Percentiles rank a stretch among this genome's conserved stretches.
phyloP scores from a whole-genome alignment of 2,113 vertebrate genomes.

The Chloebia gouldiae region DNA sequence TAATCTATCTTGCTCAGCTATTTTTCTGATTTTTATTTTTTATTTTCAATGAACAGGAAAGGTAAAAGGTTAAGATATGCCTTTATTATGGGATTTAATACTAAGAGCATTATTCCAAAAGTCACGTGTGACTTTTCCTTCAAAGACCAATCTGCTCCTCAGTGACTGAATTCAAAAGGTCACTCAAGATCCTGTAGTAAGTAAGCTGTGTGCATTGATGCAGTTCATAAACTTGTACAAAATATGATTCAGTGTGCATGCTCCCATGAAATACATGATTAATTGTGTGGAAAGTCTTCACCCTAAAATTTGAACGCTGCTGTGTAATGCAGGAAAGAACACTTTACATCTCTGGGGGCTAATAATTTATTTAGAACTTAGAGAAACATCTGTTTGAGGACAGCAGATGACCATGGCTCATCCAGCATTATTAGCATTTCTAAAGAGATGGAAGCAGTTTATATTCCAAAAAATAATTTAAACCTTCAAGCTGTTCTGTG shows the following conservation, averaged over 20 bases:
- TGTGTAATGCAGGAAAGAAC: not conserved
- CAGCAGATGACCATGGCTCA: not conserved
- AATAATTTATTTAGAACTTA: slow-evolving; percentile 8
- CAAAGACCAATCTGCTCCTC: not conserved
- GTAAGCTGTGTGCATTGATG: not conserved
- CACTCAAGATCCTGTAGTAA: not conserved
- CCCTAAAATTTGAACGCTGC: not conserved
- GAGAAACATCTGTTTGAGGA: not conserved
- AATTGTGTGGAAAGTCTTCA: not conserved
- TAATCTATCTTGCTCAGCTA: not conserved
- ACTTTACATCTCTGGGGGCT: not conserved
- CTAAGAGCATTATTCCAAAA: not conserved
- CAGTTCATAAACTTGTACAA: not conserved
- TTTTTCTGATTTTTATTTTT: not conserved
- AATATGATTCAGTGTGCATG: not conserved
- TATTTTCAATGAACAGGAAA: not conserved
- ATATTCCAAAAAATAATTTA: not conserved
- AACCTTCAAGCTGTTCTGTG: not conserved
- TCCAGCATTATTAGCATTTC: not conserved
- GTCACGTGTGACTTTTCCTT: not conserved
- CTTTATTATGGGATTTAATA: not conserved
- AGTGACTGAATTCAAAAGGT: not conserved
- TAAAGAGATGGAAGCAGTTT: not conserved
- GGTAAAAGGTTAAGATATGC: not conserved
- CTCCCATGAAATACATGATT: not conserved